Percentiles rank a stretch among this genome's conserved stretches.
phyloP scores from a whole-genome alignment of 2,888 invertebrate species.

The Leptinotarsa juncta region DNA sequence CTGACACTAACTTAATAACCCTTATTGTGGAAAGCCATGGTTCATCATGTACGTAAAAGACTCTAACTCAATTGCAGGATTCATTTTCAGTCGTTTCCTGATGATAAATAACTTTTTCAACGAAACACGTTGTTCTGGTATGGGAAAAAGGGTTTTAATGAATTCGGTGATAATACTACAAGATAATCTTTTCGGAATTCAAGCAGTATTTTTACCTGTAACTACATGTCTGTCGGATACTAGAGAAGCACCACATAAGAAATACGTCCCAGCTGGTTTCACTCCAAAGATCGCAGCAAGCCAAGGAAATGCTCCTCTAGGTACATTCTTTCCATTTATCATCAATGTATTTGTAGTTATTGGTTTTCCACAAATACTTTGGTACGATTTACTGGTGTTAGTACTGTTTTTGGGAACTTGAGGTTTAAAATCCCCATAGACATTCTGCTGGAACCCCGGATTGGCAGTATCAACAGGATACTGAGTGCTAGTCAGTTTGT shows the following conservation, averaged over 20 bases:
- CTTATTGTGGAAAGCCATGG: too few species aligned
- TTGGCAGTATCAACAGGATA: neutral
- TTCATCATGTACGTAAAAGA: too few species aligned
- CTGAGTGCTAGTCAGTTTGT: neutral
- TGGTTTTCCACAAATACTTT: slow-evolving; percentile 56
- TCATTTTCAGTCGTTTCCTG: too few species aligned
- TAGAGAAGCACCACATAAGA: slow-evolving; percentile 62
- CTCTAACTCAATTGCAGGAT: too few species aligned
- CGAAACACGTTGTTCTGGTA: too few species aligned
- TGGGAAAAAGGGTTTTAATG: too few species aligned
- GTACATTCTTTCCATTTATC: slow-evolving; percentile 56
- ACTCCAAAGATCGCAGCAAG: slow-evolving; percentile 61
- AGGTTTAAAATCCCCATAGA: neutral
- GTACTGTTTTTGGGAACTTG: slow-evolving; percentile 25
- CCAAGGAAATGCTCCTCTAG: slow-evolving; percentile 63
- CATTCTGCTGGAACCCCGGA: neutral
- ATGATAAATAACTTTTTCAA: too few species aligned
- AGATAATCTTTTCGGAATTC: too few species aligned
- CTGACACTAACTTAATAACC: too few species aligned
- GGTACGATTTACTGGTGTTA: slow-evolving; percentile 30
- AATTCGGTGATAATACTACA: too few species aligned
- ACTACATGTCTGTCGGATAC: slow-evolving; percentile 60
- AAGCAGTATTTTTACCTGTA: slow-evolving; percentile 55
- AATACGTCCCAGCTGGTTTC: slow-evolving; percentile 57
- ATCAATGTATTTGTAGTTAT: slow-evolving; percentile 57